Evolutionary conservation across 2,888 invertebrate genomes (phyloP), one percentile per base, ranked within the genome.

Genomic region (Cremastinae sp.): DNA sequence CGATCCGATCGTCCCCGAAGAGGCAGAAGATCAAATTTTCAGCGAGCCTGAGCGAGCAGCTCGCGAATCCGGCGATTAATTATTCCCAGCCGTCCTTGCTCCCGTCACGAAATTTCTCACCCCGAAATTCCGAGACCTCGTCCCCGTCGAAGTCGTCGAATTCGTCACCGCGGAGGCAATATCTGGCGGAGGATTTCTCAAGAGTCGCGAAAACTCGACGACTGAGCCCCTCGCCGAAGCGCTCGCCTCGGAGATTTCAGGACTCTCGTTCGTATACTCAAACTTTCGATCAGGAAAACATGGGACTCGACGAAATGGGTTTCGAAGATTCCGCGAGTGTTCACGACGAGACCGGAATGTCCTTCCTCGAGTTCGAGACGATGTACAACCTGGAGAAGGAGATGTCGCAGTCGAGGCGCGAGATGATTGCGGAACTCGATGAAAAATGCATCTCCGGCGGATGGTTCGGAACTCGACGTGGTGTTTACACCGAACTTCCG

Each of bases 321-420:
- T 64, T 83, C 2, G 82, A 80, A 0, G 78, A 82, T 7, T 53
- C 47, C 7, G 65, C 20, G 71, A 76, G 37, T 62, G 72, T 43
- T 75, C 82, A 43, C 37, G 78, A 75, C 16, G 81, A 81, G 14
- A 71, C 78, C 14, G 77, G 49, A 8, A 84, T 87, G 82, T 87
- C 87, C 16, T 87, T 87, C 41, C 66, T 87, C 14, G 86, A 87
- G 55, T 87, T 87, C 74, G 87, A 87, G 58, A 82, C 85, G 7
- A 70, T 87, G 1, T 87, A 87, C 66, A 87, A 82, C 20, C 56
- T 87, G 47, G 87, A 87, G 64, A 87, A 87, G 69, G 86, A 87
- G 65, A 65, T 85, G 65, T 79, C 81, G 69, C 83, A 83, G 51
- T 81, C 86, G 35, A 78, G 78, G 22, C 82, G 82, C 28, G 84